phyloP scores from a whole-genome alignment of 2,797 vertebrate genomes.

The Poecile montanus region DNA sequence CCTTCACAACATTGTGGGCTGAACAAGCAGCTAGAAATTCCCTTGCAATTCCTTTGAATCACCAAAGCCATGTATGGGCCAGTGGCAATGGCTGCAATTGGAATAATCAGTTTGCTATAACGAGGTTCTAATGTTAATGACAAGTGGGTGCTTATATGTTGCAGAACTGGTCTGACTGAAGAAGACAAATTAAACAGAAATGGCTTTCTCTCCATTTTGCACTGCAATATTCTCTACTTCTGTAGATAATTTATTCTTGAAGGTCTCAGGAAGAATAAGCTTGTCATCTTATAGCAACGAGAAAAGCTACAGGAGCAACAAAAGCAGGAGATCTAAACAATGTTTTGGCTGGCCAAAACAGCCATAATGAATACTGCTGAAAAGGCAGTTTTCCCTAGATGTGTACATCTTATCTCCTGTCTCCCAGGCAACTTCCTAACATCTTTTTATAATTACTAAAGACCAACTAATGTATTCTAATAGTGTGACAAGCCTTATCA shows the following conservation, averaged over 20 bases:
- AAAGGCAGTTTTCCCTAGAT: neutral
- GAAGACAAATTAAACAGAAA: neutral
- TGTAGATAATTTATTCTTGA: neutral
- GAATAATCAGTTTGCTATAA: neutral
- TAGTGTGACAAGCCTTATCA: neutral
- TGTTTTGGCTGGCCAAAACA: neutral
- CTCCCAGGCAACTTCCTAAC: neutral
- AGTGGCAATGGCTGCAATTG: neutral
- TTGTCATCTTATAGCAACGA: neutral
- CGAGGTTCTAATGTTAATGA: neutral
- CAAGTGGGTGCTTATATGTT: neutral
- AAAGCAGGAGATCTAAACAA: neutral
- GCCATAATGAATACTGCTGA: neutral
- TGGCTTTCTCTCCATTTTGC: neutral
- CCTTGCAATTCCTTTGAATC: neutral
- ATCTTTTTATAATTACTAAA: slow-evolving; percentile 9
- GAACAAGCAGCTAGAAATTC: neutral
- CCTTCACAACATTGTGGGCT: neutral
- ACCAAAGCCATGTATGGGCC: rapidly evolving
- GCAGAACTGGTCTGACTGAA: neutral
- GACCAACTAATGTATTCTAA: neutral
- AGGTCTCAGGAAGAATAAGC: neutral
- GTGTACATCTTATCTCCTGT: neutral
- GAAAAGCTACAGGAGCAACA: neutral
- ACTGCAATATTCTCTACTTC: neutral